A percentile compares a stretch with the other conserved stretches of the same genome.
Conservation (phyloP, 2,797 vertebrate genomes). For the Typhlichthys subterraneus region DNA sequence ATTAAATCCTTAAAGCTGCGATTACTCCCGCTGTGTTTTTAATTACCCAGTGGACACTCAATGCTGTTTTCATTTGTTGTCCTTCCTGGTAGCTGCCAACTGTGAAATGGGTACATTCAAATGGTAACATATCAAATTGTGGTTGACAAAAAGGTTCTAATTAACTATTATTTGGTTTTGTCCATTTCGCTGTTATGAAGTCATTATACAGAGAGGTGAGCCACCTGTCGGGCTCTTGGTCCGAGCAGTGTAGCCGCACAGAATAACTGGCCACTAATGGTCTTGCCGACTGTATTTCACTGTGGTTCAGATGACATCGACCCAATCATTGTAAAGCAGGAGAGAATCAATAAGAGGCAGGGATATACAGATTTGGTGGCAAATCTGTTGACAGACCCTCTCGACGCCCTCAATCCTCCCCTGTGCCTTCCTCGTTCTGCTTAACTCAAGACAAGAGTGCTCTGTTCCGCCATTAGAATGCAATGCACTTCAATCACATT, state of each 20-base stretch:
- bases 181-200: too few relatives aligned
- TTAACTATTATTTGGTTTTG: too few relatives aligned
- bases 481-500: slow-evolving; percentile 67
- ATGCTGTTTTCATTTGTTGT: too few relatives aligned
- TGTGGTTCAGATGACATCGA: slow-evolving; percentile 11
- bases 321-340: slow-evolving; percentile 17
- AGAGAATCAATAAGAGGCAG: slow-evolving; percentile 1
- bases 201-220: too few relatives aligned
- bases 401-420: slow-evolving; percentile 39
- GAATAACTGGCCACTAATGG: slow-evolving; percentile 2
- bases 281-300: slow-evolving; percentile 5
- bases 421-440: slow-evolving; percentile 19
- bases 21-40: too few relatives aligned
- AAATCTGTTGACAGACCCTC: slow-evolving; percentile 38
- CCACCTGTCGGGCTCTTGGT: background rate
- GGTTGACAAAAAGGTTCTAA: too few relatives aligned
- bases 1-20: background rate
- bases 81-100: too few relatives aligned
- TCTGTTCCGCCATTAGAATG: slow-evolving; percentile 67
- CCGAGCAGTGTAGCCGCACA: background rate
- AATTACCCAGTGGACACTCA: too few relatives aligned
- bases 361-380: slow-evolving; percentile 12
- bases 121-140: too few relatives aligned
- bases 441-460: slow-evolving; percentile 58
- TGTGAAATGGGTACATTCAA: too few relatives aligned